These are phyloP conservation scores for Leptinotarsa texana DNA, from an alignment of 1,140 invertebrate species.

Conservation along the genomic window DNA sequence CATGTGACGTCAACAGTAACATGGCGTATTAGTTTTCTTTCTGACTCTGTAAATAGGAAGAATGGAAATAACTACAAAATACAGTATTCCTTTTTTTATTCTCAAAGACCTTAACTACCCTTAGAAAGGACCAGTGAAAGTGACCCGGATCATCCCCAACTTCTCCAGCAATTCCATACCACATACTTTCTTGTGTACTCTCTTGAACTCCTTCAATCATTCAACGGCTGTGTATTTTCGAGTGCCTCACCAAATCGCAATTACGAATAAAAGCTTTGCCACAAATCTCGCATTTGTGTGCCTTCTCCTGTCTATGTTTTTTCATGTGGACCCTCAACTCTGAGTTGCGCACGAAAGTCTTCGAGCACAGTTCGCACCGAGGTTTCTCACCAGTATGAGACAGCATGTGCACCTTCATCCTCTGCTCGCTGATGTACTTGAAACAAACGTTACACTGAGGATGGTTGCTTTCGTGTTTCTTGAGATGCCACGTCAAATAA, in stretches of 20 bases:
- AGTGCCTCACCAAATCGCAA: neutral
- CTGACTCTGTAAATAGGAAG: too few species aligned
- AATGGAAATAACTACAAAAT: too few species aligned
- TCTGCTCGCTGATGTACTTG: neutral
- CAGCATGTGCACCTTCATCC: neutral
- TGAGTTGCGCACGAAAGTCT: neutral
- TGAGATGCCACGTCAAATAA: neutral
- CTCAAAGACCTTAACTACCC: too few species aligned
- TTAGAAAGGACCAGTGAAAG: too few species aligned
- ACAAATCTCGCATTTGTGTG: constrained; percentile 7
- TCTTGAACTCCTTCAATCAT: neutral
- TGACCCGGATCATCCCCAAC: too few species aligned
- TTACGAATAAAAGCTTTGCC: neutral
- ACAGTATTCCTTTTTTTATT: too few species aligned
- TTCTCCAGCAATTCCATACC: neutral
- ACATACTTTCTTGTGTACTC: neutral
- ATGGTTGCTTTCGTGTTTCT: neutral
- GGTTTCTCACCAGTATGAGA: neutral
- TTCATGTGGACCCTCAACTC: neutral
- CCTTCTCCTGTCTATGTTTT: neutral
- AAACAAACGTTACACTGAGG: constrained; percentile 7
- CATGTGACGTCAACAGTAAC: too few species aligned
- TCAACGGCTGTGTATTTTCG: neutral
- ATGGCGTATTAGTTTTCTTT: too few species aligned
- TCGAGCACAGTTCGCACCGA: neutral